Conservation (phyloP, 1,140 invertebrate genomes). For the Saccostrea echinata region DNA sequence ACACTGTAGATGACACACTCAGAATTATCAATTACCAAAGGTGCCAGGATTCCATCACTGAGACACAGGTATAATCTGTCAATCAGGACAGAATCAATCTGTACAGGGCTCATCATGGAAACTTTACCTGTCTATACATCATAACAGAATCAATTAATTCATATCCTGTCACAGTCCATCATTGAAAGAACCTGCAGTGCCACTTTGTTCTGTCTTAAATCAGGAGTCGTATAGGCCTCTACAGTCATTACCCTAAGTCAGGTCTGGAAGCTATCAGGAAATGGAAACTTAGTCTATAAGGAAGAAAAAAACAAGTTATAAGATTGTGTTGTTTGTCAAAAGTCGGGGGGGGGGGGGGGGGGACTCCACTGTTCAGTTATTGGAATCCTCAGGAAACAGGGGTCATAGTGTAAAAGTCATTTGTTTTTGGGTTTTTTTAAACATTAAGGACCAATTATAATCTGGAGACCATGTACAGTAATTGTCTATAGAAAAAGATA, state of each 20-base stretch:
- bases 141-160: neutral
- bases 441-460: too few species aligned
- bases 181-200: neutral
- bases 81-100: neutral
- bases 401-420: too few species aligned
- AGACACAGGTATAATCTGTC: neutral
- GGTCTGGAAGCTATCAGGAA: neutral
- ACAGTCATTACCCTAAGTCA: neutral
- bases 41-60: neutral
- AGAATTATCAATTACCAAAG: neutral
- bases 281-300: too few species aligned
- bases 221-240: too few species aligned
- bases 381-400: too few species aligned
- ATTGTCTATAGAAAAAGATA: too few species aligned
- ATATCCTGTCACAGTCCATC: neutral
- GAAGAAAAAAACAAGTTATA: too few species aligned
- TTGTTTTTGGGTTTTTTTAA: too few species aligned
- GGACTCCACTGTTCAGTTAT: too few species aligned
- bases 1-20: neutral
- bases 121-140: neutral
- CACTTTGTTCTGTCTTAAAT: neutral
- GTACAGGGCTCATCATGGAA: neutral
- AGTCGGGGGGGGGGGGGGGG: too few species aligned
- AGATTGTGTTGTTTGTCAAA: too few species aligned
- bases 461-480: too few species aligned